Percentiles rank a stretch among this genome's conserved stretches.
phyloP scores from a whole-genome alignment of 2,888 invertebrate species.

The Apotomis betuletana region DNA sequence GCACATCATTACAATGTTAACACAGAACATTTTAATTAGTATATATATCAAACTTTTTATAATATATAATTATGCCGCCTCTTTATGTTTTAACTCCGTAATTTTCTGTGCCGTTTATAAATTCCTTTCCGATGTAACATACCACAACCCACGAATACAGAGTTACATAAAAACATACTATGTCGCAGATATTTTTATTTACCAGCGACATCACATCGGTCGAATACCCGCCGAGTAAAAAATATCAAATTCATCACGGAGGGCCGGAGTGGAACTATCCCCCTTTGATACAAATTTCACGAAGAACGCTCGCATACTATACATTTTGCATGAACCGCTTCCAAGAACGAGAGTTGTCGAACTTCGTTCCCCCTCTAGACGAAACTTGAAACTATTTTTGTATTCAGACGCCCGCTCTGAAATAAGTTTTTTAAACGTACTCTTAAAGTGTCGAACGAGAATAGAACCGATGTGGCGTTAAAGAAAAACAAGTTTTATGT shows the following conservation, averaged over 20 bases:
- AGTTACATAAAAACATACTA: background rate
- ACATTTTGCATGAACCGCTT: conserved; percentile 77
- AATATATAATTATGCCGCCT: too few relatives aligned
- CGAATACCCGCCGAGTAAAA: conserved; percentile 45
- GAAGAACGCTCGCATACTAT: conserved; percentile 57
- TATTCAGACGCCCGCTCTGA: conserved; percentile 43
- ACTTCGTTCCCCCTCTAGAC: conserved; percentile 54
- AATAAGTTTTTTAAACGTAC: conserved; percentile 35
- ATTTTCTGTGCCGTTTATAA: background rate
- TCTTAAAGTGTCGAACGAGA: conserved; percentile 24
- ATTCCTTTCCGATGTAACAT: background rate
- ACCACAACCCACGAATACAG: background rate
- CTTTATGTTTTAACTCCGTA: too few relatives aligned
- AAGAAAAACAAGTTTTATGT: background rate
- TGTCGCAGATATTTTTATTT: conserved; percentile 4
- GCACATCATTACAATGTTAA: too few relatives aligned
- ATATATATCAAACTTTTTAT: too few relatives aligned
- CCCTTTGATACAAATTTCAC: conserved; percentile 62
- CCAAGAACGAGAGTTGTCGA: conserved; percentile 49
- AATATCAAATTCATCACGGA: conserved; percentile 60
- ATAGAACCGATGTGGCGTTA: conserved; percentile 7
- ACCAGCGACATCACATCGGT: conserved; percentile 3
- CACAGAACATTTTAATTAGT: too few relatives aligned
- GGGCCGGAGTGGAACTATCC: conserved; percentile 58
- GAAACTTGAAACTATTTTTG: conserved; percentile 61